Evolutionary conservation across 2,797 vertebrate genomes (phyloP).

Genomic region (Hyperoplus immaculatus): DNA sequence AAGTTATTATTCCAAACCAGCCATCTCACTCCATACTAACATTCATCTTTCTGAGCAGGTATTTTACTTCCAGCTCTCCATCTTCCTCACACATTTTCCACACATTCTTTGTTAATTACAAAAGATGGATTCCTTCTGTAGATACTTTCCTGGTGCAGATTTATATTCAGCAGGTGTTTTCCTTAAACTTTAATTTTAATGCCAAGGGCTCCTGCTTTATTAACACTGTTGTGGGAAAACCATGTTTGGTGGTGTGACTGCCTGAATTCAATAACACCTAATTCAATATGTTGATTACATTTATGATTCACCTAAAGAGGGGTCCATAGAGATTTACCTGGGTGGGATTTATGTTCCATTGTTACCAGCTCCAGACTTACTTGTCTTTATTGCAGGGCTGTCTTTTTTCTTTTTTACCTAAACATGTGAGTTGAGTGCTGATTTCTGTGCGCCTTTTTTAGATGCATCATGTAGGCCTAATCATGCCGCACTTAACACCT

Average conservation of each 20-base stretch:
- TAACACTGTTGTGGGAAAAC: constrained; percentile 64
- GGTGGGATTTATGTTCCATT: constrained; percentile 51
- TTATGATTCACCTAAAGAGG: constrained; percentile 64
- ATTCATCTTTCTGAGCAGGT: constrained; percentile 78
- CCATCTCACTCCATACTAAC: constrained; percentile 79
- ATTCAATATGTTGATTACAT: constrained; percentile 76
- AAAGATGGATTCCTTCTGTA: constrained; percentile 72
- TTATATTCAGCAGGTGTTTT: constrained; percentile 69
- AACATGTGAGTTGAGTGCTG: constrained; percentile 26
- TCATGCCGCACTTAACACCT: constrained; percentile 59
- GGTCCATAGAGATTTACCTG: constrained; percentile 56
- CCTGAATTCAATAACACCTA: constrained; percentile 68
- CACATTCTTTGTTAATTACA: constrained; percentile 81
- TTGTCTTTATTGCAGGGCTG: constrained; percentile 22
- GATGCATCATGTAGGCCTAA: constrained; percentile 48
- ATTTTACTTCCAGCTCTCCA: constrained; percentile 68
- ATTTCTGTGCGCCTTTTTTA: constrained; percentile 41
- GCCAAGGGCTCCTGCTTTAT: constrained; percentile 69
- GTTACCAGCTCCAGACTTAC: constrained; percentile 44
- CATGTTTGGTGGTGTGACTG: constrained; percentile 52
- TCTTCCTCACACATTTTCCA: constrained; percentile 58
- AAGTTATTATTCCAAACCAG: constrained; percentile 88
- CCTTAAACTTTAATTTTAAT: constrained; percentile 76
- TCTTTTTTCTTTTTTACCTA: too few species aligned
- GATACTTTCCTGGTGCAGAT: constrained; percentile 68